Evolutionary conservation across 2,113 vertebrate species (phyloP).

Genomic region (Eulemur macaco): DNA sequence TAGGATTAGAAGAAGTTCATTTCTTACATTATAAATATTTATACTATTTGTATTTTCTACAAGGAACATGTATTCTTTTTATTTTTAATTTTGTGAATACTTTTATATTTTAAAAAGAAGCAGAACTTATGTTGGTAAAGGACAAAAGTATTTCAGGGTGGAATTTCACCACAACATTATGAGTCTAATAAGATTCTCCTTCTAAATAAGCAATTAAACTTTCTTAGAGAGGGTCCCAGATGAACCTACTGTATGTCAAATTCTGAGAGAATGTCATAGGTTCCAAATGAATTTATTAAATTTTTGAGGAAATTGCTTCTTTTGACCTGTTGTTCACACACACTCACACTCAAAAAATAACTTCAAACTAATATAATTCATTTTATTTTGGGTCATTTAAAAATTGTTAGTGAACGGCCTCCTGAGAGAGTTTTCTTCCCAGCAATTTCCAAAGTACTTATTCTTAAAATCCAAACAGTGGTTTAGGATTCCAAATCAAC

Average conservation of each 20-base stretch:
- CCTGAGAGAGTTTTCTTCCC: constrained; percentile 63
- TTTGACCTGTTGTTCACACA: constrained; percentile 14
- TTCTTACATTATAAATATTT: constrained; percentile 7
- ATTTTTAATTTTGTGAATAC: constrained; percentile 1
- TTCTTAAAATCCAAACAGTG: constrained; percentile 62
- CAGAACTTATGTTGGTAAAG: neutral
- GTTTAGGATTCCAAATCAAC: constrained; percentile 71
- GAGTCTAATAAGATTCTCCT: neutral
- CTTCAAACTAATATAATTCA: constrained; percentile 15
- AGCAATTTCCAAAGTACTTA: constrained; percentile 65
- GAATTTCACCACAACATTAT: neutral
- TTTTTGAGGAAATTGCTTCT: constrained; percentile 3
- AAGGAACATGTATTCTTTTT: neutral
- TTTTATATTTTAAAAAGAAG: constrained; percentile 24
- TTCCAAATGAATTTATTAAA: constrained; percentile 24
- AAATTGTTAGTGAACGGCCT: constrained; percentile 57
- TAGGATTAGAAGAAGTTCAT: neutral
- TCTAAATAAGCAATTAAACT: constrained; percentile 22
- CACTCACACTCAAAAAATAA: constrained; percentile 28
- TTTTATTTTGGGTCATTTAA: constrained; percentile 40
- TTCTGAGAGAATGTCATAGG: constrained; percentile 1
- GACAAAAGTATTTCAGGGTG: neutral
- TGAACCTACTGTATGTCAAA: neutral
- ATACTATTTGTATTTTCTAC: neutral
- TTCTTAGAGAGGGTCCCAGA: neutral